A percentile compares a stretch with the other conserved stretches of the same genome.
phyloP scores from a whole-genome alignment of 2,113 vertebrate species.

The Pelodiscus sinensis region DNA sequence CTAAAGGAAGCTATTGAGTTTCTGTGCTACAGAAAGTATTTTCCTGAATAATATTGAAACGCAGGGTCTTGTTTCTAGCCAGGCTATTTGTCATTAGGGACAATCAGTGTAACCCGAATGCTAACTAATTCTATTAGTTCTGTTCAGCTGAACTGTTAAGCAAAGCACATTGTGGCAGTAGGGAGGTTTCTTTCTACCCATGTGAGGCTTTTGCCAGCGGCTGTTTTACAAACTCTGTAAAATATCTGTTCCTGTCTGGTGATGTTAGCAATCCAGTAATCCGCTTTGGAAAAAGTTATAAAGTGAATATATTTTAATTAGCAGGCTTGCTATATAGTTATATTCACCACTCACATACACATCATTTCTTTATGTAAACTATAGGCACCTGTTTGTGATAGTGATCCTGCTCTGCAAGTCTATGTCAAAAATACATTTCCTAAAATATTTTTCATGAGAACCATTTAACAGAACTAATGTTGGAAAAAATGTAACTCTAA shows the following conservation, averaged over 20 bases:
- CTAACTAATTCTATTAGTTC: slow-evolving; percentile 60
- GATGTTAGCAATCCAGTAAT: slow-evolving; percentile 59
- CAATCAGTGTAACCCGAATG: slow-evolving; percentile 48
- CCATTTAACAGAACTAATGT: slow-evolving; percentile 21
- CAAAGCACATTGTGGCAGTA: slow-evolving; percentile 19
- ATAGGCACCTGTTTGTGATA: slow-evolving; percentile 37
- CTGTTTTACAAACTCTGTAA: rapidly evolving
- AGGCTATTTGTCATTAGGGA: slow-evolving; percentile 12
- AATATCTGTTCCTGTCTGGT: slow-evolving; percentile 54
- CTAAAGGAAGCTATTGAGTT: neutral
- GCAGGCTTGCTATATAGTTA: slow-evolving; percentile 41
- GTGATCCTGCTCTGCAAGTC: too few relatives aligned
- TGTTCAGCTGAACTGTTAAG: slow-evolving; percentile 62
- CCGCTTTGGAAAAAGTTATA: slow-evolving; percentile 47
- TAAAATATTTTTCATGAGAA: slow-evolving; percentile 33
- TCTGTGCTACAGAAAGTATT: neutral
- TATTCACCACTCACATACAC: slow-evolving; percentile 38
- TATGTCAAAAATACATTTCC: slow-evolving; percentile 44
- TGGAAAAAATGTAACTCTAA: slow-evolving; percentile 11
- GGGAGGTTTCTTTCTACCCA: slow-evolving; percentile 21
- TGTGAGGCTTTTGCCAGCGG: neutral
- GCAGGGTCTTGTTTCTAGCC: slow-evolving; percentile 27
- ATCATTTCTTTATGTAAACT: slow-evolving; percentile 67
- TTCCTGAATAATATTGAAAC: neutral
- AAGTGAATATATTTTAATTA: slow-evolving; percentile 58